Evolutionary conservation across 1,140 invertebrate genomes (phyloP).

Genomic region (Hermetia illucens): DNA sequence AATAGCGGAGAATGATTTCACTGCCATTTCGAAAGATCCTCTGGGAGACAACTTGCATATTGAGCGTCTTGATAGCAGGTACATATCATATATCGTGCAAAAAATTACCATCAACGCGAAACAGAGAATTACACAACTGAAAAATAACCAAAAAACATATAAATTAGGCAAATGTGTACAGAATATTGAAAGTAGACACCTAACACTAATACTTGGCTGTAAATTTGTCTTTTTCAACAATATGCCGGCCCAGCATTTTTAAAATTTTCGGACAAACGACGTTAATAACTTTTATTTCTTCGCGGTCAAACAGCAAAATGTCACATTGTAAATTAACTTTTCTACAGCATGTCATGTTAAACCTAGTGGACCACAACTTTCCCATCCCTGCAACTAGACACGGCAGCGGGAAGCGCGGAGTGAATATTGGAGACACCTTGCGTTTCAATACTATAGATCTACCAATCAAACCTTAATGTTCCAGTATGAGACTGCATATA

Average conservation of each 20-base stretch:
- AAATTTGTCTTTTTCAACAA: not conserved
- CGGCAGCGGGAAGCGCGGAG: too few species aligned
- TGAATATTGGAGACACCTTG: too few species aligned
- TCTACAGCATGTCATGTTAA: too few species aligned
- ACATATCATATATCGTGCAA: conserved; percentile 11
- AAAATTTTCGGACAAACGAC: conserved; percentile 1
- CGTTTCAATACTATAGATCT: too few species aligned
- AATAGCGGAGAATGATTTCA: conserved; percentile 14
- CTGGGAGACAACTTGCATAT: conserved; percentile 3
- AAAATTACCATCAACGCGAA: conserved; percentile 16
- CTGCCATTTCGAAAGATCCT: conserved; percentile 4
- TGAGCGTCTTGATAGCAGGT: conserved; percentile 4
- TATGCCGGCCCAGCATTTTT: not conserved
- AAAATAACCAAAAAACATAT: conserved; percentile 10
- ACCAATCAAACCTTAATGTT: too few species aligned
- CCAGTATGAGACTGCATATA: too few species aligned
- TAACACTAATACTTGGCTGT: not conserved
- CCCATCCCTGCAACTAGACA: too few species aligned
- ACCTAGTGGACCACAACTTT: too few species aligned
- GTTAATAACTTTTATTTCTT: too few species aligned
- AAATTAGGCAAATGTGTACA: conserved; percentile 11
- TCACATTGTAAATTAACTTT: too few species aligned
- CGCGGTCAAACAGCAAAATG: too few species aligned
- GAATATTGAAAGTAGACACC: not conserved
- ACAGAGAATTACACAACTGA: conserved; percentile 15